Evolutionary conservation across 2,113 vertebrate genomes (phyloP), one percentile per base, ranked within the genome.

Genomic region (Leiothrix lutea): DNA sequence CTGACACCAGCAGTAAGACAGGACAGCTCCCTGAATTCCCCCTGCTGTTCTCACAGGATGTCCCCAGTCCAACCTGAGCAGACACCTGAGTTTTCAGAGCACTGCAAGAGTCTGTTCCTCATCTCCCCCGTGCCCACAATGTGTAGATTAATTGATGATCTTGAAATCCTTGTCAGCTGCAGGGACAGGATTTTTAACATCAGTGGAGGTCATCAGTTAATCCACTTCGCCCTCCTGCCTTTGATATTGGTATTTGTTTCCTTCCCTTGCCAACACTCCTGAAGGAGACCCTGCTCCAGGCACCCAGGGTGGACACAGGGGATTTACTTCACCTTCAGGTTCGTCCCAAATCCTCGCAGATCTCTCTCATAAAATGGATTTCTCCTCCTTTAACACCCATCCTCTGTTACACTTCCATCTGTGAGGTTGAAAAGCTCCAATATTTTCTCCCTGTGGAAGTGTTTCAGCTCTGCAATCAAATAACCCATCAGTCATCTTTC

Each of bases 101-200:
- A 66, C 9, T 10, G 7, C 1, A 5, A 54, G 51, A 38, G 4
- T 13, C 78, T 38, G 5, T 26, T 67, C 31, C 48, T 53, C 22
- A 5, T 20, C 22, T 56, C n/a, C 50, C 64, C 8, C 0, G 3
- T 38, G 22, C 25, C 84, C 44, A n/a, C 1, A 4, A 56, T 0
- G 15, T 4, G 5, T 26, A 71, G 44, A 66, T 40, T 10, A 25
- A 13, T 3, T 56, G 78, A 25, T 33, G 54, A 54, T 10, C 26
- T 25, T 69, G 25, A 80, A 80, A 50, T 45, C 67, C 28, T 25
- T 38, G 28, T 24, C 35, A 72, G 62, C 54, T 40, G 12, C n/a
- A 64, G 36, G 19, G 50, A n/a, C 3, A 16, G 21, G 8, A 33
- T 36, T 66, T 78, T 62, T 54, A 61, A 22, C 21, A 40, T 16